Base-by-base conservation (phyloP, 2,797 vertebrate genomes). In the Chaetodon trifasciatus region DNA sequence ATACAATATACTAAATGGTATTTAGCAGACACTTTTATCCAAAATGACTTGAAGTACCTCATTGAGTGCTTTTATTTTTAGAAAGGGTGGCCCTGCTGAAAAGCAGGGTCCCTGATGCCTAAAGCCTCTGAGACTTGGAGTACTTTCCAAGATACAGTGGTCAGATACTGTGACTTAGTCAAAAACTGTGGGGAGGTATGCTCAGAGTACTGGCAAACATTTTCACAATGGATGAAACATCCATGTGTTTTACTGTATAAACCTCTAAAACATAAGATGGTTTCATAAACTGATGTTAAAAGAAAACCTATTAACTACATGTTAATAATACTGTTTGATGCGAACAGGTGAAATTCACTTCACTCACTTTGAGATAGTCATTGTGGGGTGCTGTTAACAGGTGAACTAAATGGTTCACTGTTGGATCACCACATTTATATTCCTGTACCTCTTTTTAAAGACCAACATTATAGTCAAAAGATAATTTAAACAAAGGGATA, bases 11-110 rank as follows among this genome's bases (percentile, higher is more conserved):
- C 84, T 93, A 93, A 93, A 93, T 88, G 92, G 88, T 91, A 91
- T 93, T 94, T 92, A 93, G 93, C 92, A 84, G 93, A 90, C 91
- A 93, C 90, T 90, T 92, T 89, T 85, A 82, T 92, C 84, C 88
- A 90, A 89, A 93, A 92, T 74, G 85, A 86, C 90, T 88, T 90
- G 16, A 87, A 89, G 89, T 78, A 88, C 77, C 64, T 78, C 82
- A 87, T 74, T 91, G 92, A 94, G 93, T 93, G 93, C 88, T 91
- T 93, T 93, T 93, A 94, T 93, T 93, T 94, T 92, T 93, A 93
- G 92, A 91, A 89, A 81, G 72, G 60, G 67, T 79, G 60, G 71
- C 64, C 79, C 52, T 1, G 0, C 35, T 79, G 77, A 79, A 86
- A 86, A 79, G 37, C 61, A 53, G 55, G 57, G n/a, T 68, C 60